A percentile compares a stretch with the other conserved stretches of the same genome.
Conservation (phyloP, 2,113 vertebrate species). For the Tympanuchus pallidicinctus region DNA sequence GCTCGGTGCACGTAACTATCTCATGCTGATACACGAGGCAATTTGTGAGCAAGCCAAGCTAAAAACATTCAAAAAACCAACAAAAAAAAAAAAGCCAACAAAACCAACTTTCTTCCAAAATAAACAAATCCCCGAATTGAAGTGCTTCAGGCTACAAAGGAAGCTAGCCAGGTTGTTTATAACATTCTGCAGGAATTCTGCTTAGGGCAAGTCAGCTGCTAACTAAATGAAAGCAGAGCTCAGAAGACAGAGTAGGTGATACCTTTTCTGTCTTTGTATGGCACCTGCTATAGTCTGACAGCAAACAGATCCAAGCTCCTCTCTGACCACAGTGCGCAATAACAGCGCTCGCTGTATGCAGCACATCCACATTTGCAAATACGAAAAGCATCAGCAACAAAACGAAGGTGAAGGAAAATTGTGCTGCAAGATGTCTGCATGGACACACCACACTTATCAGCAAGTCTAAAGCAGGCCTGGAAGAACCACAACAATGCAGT, state of each 20-base stretch:
- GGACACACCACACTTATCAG: neutral
- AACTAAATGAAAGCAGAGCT: slow-evolving; percentile 31
- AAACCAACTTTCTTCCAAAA: slow-evolving; percentile 2
- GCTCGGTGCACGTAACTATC: neutral
- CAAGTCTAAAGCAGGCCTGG: neutral
- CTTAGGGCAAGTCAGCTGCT: slow-evolving; percentile 55
- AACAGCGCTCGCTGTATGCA: neutral
- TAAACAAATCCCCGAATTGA: slow-evolving; percentile 15
- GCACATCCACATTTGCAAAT: neutral
- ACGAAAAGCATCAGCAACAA: neutral
- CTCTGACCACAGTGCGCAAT: neutral
- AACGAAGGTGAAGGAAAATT: neutral
- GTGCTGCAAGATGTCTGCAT: neutral
- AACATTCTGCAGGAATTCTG: slow-evolving; percentile 49
- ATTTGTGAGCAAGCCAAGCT: neutral
- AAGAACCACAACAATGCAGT: neutral
- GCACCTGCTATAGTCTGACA: neutral
- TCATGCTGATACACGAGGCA: slow-evolving; percentile 30
- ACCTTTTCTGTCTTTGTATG: neutral
- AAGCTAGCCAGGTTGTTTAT: slow-evolving; percentile 30
- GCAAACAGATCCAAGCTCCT: neutral
- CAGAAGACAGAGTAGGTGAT: neutral
- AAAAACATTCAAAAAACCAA: neutral
- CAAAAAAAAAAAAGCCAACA: neutral
- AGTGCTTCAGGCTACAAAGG: slow-evolving; percentile 31